These are phyloP conservation scores for Eledona agricola DNA, from an alignment of 2,888 invertebrate species.

Conservation along the genomic window DNA sequence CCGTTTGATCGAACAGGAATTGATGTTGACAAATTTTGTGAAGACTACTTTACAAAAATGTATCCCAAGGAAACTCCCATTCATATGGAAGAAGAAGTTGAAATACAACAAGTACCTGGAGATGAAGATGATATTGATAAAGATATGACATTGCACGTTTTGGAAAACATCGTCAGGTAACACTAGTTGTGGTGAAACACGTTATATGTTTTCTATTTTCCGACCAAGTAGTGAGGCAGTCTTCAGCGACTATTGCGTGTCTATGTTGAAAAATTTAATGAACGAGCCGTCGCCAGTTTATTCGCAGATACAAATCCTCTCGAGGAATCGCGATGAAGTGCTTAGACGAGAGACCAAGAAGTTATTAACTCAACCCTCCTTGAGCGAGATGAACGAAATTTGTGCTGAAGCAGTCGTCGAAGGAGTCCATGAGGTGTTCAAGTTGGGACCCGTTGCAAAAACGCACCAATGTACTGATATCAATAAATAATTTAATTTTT, in stretches of 20 bases:
- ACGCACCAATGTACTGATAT: not conserved
- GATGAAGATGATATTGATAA: constrained; percentile 34
- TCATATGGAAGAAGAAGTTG: constrained; percentile 4
- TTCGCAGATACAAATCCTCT: constrained; percentile 42
- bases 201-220: constrained; percentile 36
- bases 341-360: constrained; percentile 43
- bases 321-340: constrained; percentile 9
- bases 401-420: constrained; percentile 50
- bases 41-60: constrained; percentile 37
- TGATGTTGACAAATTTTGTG: constrained; percentile 39
- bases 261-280: constrained; percentile 40
- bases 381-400: constrained; percentile 45
- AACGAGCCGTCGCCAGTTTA: constrained; percentile 48
- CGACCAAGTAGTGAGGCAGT: constrained; percentile 61
- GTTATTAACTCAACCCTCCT: constrained; percentile 46
- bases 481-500: not conserved
- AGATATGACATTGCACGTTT: constrained; percentile 45
- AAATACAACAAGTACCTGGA: not conserved
- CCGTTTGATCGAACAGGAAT: constrained; percentile 48
- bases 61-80: constrained; percentile 34
- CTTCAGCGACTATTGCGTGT: constrained; percentile 52
- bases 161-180: constrained; percentile 43
- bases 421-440: constrained; percentile 48
- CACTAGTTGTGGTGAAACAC: constrained; percentile 4
- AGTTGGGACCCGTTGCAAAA: constrained; percentile 37